Base-by-base conservation (phyloP, 2,797 vertebrate species). In the Rousettus madagascariensis region DNA sequence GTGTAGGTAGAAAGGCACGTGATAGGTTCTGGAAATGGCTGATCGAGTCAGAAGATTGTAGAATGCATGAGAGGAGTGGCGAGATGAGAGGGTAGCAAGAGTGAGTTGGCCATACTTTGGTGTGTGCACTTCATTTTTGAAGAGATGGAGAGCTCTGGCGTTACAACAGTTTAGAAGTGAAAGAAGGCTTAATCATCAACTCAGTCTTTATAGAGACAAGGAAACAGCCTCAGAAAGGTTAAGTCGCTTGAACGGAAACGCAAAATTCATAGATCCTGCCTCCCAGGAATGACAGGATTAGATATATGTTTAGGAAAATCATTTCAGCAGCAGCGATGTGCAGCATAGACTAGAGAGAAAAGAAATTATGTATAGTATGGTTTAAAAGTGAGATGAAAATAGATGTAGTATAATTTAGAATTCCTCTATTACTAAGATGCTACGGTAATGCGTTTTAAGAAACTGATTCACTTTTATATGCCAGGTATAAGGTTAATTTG, bases 261-360 rank as follows among this genome's bases (percentile, higher is more conserved):
- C 1, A 85, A 53, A 92, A 77, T 71, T 86, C 59, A 96, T 28
- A 86, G 36, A 49, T 36, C 4, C 57, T 74, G 51, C 41, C 46
- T 90, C 19, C 28, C 28, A 91, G 49, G n/a, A 95, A 96, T 59
- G 69, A 33, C 13, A 90, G 55, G 51, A 66, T 94, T 69, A 84
- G 43, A 75, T 41, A 78, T 0, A 41, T 28, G 24, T 28, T 95
- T n/a, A 69, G 83, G 71, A 92, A 92, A 85, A 94, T 59, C 68
- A 83, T 46, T 90, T 84, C 24, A 92, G 69, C n/a, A 92, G 69
- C 38, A 92, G 75, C 38, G 43, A 68, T 19, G 8, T 59, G 6
- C 33, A 77, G 6, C 22, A 90, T 0, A 19, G 74, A 91, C 30
- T 49, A 74, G 28, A 87, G 22, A 92, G 61, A 85, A 79, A 86